Evolutionary conservation across 2,113 vertebrate species (phyloP).

Genomic region (Myodes glareolus): DNA sequence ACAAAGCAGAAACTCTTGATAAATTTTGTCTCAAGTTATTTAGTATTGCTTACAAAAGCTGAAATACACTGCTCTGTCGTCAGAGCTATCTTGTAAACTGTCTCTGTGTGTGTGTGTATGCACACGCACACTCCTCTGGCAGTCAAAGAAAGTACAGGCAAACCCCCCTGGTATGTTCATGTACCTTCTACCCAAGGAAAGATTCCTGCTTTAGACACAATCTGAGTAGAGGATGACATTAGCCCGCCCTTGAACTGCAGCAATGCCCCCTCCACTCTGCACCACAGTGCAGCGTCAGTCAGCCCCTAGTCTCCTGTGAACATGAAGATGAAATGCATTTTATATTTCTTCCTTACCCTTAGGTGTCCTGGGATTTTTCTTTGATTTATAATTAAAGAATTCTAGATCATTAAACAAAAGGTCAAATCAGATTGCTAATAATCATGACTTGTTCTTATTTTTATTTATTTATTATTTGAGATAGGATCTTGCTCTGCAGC

Average conservation of each 20-base stretch:
- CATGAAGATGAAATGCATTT: background rate
- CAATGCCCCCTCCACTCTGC: no score
- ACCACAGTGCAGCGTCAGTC: background rate
- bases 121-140: background rate
- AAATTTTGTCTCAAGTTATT: slow-evolving; percentile 13
- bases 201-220: background rate
- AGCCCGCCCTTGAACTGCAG: background rate
- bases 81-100: background rate
- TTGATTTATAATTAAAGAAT: slow-evolving; percentile 20
- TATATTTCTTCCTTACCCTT: background rate
- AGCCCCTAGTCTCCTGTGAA: background rate
- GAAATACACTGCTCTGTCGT: background rate
- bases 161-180: background rate
- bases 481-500: background rate
- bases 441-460: background rate
- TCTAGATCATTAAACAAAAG: slow-evolving; percentile 39
- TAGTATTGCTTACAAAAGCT: slow-evolving; percentile 29
- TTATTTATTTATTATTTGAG: background rate
- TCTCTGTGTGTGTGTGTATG: background rate
- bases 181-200: background rate
- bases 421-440: background rate
- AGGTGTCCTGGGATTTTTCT: slow-evolving; percentile 47
- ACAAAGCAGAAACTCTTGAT: slow-evolving; percentile 43
- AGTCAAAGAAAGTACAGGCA: background rate
- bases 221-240: background rate